Percentiles rank a stretch among this genome's conserved stretches.
Conservation (phyloP, 2,113 vertebrate genomes). For the Murina feae region DNA sequence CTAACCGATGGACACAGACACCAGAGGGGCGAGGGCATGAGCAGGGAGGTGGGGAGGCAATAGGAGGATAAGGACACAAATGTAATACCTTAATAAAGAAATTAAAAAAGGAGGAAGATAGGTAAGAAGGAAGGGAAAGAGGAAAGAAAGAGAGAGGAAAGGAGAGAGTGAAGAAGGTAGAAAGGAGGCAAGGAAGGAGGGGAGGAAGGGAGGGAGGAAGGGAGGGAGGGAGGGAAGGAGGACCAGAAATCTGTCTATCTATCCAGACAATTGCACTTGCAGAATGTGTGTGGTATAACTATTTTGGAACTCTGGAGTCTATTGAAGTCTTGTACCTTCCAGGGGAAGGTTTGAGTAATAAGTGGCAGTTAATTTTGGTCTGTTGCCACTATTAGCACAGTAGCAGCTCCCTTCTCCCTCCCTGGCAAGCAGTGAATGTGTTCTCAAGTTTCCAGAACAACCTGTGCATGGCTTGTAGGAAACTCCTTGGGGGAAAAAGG, state of each 20-base stretch:
- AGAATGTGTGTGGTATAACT: background rate
- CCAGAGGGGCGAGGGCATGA: no score
- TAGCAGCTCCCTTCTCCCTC: background rate
- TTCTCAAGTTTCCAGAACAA: background rate
- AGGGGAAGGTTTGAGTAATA: background rate
- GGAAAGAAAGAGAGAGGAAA: no score
- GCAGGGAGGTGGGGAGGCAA: no score
- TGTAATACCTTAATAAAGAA: no score
- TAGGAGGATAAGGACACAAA: no score
- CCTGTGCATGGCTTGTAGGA: background rate
- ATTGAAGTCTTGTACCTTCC: background rate
- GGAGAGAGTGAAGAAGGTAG: fast-evolving
- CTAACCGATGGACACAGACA: no score
- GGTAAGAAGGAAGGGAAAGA: background rate
- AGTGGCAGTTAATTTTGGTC: background rate
- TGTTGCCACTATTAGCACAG: background rate
- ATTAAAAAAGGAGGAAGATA: background rate
- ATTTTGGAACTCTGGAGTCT: background rate
- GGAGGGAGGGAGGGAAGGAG: no score
- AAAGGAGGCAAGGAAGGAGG: fast-evolving
- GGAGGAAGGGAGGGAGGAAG: fast-evolving
- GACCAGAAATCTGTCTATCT: background rate
- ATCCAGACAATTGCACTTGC: background rate
- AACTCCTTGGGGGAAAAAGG: background rate
- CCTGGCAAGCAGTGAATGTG: background rate